These are phyloP conservation scores for Microchirus variegatus DNA, from an alignment of 2,797 vertebrate species.

Conservation along the genomic window DNA sequence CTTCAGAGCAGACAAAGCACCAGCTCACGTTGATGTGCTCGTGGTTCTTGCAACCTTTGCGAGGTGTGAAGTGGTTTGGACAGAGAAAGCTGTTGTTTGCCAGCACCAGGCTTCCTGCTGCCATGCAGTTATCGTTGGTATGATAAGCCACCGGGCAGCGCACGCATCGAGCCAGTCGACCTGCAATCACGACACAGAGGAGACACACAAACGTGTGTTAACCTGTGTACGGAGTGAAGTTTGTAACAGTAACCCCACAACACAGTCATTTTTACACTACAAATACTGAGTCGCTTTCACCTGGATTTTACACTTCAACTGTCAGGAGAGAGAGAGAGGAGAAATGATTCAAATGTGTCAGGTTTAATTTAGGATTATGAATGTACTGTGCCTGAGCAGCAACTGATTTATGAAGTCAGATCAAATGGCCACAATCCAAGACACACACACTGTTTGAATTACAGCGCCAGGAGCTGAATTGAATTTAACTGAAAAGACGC, in stretches of 20 bases:
- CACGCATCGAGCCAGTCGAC: slow-evolving; percentile 95
- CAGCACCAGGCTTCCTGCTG: slow-evolving; percentile 93
- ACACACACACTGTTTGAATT: slow-evolving; percentile 1
- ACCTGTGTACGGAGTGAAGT: not conserved
- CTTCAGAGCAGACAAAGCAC: slow-evolving; percentile 99
- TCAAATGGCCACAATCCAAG: not conserved
- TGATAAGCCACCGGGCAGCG: slow-evolving; percentile 98
- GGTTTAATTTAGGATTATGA: not conserved
- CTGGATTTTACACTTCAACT: too few relatives aligned
- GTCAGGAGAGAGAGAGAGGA: not conserved
- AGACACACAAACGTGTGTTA: not conserved
- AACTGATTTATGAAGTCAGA: slow-evolving; percentile 2
- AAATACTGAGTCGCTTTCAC: too few relatives aligned
- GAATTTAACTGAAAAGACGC: too few relatives aligned
- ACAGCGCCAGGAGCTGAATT: not conserved
- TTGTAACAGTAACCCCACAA: not conserved
- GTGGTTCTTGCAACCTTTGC: slow-evolving; percentile 95
- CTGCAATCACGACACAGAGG: slow-evolving; percentile 63
- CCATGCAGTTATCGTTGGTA: slow-evolving; percentile 95
- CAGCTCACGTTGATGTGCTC: slow-evolving; percentile 99
- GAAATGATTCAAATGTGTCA: not conserved
- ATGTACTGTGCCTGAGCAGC: not conserved
- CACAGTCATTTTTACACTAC: too few relatives aligned
- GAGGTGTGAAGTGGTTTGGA: slow-evolving; percentile 95
- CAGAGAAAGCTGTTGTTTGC: slow-evolving; percentile 98